Evolutionary conservation across 2,797 vertebrate species (phyloP).

Genomic region (Chaetophractus vellerosus): DNA sequence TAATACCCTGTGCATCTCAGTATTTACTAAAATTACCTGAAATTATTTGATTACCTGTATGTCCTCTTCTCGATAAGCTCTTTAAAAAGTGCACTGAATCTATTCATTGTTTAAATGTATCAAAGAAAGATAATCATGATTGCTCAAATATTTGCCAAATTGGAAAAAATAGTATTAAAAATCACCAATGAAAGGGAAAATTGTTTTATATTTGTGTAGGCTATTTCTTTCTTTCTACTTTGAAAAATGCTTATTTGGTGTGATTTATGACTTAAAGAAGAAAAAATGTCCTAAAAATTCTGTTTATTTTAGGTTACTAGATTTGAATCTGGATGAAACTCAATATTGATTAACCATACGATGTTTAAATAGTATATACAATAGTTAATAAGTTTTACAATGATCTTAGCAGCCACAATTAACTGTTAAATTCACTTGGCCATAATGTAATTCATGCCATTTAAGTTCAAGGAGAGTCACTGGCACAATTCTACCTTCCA

Average conservation of each 20-base stretch:
- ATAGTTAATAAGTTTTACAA: not conserved
- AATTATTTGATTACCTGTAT: not conserved
- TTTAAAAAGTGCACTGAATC: not conserved
- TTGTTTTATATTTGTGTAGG: not conserved
- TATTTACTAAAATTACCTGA: not conserved
- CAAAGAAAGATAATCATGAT: not conserved
- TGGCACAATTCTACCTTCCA: not conserved
- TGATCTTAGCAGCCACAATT: not conserved
- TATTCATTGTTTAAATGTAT: not conserved
- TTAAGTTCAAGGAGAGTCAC: not conserved
- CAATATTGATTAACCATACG: not conserved
- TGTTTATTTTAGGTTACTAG: not conserved
- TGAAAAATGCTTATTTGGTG: not conserved
- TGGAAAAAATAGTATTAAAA: not conserved
- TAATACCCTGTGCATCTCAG: not conserved
- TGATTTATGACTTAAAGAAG: not conserved
- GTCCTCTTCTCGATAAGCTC: not conserved
- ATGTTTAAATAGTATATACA: not conserved
- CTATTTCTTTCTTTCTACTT: not conserved
- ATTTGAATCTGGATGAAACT: not conserved
- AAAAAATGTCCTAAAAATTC: not conserved
- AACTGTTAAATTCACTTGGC: not conserved
- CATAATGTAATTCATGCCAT: not conserved
- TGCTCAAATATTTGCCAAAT: not conserved
- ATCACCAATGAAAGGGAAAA: not conserved